These are phyloP conservation scores for Magallana angulata DNA, from an alignment of 1,140 invertebrate genomes.

Conservation along the genomic window DNA sequence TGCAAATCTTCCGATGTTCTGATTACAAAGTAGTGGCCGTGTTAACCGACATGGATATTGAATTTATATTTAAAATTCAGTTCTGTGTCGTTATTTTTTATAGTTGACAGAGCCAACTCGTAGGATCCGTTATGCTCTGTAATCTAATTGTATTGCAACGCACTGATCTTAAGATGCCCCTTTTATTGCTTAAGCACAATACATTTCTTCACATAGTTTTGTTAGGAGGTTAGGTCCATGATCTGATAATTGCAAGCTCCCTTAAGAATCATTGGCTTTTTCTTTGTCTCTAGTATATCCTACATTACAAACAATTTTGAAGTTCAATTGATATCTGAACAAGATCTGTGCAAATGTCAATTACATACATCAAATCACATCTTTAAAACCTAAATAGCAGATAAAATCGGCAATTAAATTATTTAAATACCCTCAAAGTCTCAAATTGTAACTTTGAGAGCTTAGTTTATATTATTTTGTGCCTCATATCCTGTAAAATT, in stretches of 20 bases:
- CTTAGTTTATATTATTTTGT: not conserved
- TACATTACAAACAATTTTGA: conserved; percentile 17
- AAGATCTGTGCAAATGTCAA: conserved; percentile 26
- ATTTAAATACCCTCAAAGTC: conserved; percentile 28
- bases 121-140: not conserved
- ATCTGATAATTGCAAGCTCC: not conserved
- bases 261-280: conserved; percentile 7
- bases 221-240: not conserved
- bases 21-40: not conserved
- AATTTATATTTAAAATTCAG: conserved; percentile 33
- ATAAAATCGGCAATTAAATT: conserved; percentile 33
- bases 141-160: conserved; percentile 25
- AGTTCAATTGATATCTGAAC: conserved; percentile 24
- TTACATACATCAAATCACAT: conserved; percentile 31
- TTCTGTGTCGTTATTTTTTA: conserved; percentile 23
- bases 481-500: no score
- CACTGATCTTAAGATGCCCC: conserved; percentile 17
- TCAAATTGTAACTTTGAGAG: not conserved
- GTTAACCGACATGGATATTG: not conserved
- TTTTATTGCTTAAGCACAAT: not conserved
- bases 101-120: not conserved
- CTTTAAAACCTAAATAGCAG: conserved; percentile 4
- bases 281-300: conserved; percentile 17
- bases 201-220: conserved; percentile 23
- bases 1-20: not conserved